These are phyloP conservation scores for Vicugna pacos DNA, from an alignment of 2,113 vertebrate species.

Conservation along the genomic window DNA sequence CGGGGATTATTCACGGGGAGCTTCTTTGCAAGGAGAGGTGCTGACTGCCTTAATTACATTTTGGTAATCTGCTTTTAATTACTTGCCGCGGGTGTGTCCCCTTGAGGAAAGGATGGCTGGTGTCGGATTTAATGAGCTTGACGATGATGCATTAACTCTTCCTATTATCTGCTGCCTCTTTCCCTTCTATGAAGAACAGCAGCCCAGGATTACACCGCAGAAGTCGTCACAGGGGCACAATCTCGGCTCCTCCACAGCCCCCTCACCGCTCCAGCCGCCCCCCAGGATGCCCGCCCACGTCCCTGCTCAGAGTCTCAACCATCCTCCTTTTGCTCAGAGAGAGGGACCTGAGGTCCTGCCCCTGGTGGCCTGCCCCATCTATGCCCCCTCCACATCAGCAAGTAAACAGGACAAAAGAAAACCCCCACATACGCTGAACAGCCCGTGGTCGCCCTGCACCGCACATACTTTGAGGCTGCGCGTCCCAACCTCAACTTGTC, in stretches of 20 bases:
- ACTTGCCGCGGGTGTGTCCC: not conserved
- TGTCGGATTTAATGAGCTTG: not conserved
- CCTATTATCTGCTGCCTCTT: not conserved
- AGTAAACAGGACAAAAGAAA: not conserved
- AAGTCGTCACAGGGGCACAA: rapidly evolving
- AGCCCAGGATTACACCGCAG: rapidly evolving
- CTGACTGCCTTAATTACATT: not conserved
- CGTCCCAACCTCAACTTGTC: too few relatives aligned
- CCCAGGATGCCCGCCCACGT: rapidly evolving
- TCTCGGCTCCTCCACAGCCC: rapidly evolving
- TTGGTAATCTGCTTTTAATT: slow-evolving; percentile 58
- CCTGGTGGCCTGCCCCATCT: not conserved
- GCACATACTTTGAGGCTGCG: not conserved
- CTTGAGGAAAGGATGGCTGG: not conserved
- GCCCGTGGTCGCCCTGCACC: rapidly evolving
- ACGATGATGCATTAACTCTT: not conserved
- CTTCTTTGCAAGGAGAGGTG: not conserved
- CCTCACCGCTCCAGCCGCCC: rapidly evolving
- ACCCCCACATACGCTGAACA: rapidly evolving
- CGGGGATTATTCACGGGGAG: not conserved
- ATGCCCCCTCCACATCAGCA: rapidly evolving
- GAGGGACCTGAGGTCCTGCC: not conserved
- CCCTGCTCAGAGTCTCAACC: rapidly evolving
- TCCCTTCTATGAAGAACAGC: not conserved
- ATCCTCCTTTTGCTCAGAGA: not conserved